phyloP scores from a whole-genome alignment of 2,113 vertebrate species.

The Oreochromis aureus region DNA sequence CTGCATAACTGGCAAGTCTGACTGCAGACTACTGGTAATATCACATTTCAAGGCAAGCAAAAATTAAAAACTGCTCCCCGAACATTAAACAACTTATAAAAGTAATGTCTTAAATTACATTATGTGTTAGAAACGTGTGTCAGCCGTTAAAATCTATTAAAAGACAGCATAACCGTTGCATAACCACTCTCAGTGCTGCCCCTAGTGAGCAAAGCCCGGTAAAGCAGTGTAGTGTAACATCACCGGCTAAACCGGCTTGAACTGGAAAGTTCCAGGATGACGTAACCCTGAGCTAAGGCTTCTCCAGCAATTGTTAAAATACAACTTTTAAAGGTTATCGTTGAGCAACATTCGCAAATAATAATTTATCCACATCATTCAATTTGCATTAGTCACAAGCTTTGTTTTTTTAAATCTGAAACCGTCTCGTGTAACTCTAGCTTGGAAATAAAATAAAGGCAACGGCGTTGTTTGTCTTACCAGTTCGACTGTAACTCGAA shows the following conservation, averaged over 20 bases:
- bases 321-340: not conserved
- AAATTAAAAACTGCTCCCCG: not conserved
- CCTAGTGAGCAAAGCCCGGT: not conserved
- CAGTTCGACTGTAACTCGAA: not conserved
- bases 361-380: not conserved
- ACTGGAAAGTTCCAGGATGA: constrained; percentile 36
- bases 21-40: not conserved
- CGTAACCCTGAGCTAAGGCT: not conserved
- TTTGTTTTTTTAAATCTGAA: not conserved
- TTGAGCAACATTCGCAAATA: not conserved
- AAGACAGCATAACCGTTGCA: not conserved
- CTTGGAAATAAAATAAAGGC: not conserved
- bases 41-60: not conserved
- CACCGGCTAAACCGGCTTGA: not conserved
- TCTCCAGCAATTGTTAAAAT: not conserved
- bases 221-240: not conserved
- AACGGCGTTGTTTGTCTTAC: constrained; percentile 7
- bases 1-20: not conserved
- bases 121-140: not conserved
- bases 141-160: not conserved
- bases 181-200: not conserved
- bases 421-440: not conserved
- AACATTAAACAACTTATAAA: not conserved
- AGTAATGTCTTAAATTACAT: not conserved
- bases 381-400: not conserved